These are phyloP conservation scores for Apteryx owenii DNA, from an alignment of 2,113 vertebrate genomes.

Conservation along the genomic window DNA sequence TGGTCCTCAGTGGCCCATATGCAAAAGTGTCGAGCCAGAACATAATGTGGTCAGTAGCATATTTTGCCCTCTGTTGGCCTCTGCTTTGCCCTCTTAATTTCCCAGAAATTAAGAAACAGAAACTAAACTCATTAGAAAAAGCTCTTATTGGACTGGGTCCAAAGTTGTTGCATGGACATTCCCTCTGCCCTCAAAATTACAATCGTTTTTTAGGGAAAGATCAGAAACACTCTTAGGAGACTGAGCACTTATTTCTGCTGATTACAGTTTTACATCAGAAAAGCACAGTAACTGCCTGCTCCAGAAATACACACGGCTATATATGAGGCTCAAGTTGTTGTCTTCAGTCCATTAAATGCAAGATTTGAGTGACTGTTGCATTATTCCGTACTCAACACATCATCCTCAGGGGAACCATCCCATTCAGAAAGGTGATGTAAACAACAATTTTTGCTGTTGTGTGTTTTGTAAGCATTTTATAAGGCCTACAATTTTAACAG, in stretches of 20 bases:
- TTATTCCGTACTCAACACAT: fast-evolving
- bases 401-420: background rate
- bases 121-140: background rate
- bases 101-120: background rate
- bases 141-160: background rate
- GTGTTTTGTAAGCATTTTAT: background rate
- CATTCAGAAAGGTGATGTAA: background rate
- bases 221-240: background rate
- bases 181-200: background rate
- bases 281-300: background rate
- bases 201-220: background rate
- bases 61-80: background rate
- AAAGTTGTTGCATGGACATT: background rate
- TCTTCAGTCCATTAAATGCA: background rate
- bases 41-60: fast-evolving
- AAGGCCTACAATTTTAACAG: background rate
- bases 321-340: background rate
- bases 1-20: background rate
- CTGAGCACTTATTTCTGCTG: background rate
- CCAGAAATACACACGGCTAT: background rate
- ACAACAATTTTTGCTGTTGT: background rate
- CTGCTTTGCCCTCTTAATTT: background rate
- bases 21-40: background rate
- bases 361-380: background rate
- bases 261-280: background rate